Conservation (phyloP, 2,888 invertebrate genomes). For the Pilophorus perplexus region DNA sequence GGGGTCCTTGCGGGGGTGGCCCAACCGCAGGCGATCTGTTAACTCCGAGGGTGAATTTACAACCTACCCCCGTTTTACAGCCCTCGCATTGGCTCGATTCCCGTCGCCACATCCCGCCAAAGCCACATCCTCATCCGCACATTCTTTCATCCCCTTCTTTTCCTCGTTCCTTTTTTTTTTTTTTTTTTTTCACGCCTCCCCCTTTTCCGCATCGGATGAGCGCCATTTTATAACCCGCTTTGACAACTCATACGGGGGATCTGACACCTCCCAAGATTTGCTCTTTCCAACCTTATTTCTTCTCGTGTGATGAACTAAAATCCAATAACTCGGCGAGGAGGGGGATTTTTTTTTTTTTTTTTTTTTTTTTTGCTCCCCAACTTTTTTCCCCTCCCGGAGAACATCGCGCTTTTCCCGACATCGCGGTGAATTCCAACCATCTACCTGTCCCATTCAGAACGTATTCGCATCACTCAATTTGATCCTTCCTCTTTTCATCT, state of each 20-base stretch:
- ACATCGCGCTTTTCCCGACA: slow-evolving; percentile 21
- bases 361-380: background rate
- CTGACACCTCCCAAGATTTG: slow-evolving; percentile 32
- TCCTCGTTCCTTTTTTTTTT: background rate
- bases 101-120: slow-evolving; percentile 2
- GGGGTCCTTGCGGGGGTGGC: slow-evolving; percentile 16
- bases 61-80: slow-evolving; percentile 19
- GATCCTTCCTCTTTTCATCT: background rate
- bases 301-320: slow-evolving; percentile 31
- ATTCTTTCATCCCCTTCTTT: slow-evolving; percentile 1
- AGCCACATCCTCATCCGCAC: slow-evolving; percentile 9
- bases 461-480: slow-evolving; percentile 27
- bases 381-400: too few species aligned
- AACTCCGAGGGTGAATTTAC: slow-evolving; percentile 30
- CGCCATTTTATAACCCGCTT: slow-evolving; percentile 37
- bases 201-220: slow-evolving; percentile 20
- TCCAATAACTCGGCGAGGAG: slow-evolving; percentile 33
- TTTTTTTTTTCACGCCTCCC: background rate
- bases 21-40: slow-evolving; percentile 37
- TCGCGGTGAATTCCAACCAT: background rate
- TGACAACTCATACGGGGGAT: slow-evolving; percentile 39
- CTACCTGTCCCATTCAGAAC: slow-evolving; percentile 6
- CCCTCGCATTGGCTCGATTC: slow-evolving; percentile 32
- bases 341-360: background rate
- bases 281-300: slow-evolving; percentile 14